These are phyloP conservation scores for Danaus chrysippus DNA, from an alignment of 2,888 invertebrate species.

Conservation along the genomic window DNA sequence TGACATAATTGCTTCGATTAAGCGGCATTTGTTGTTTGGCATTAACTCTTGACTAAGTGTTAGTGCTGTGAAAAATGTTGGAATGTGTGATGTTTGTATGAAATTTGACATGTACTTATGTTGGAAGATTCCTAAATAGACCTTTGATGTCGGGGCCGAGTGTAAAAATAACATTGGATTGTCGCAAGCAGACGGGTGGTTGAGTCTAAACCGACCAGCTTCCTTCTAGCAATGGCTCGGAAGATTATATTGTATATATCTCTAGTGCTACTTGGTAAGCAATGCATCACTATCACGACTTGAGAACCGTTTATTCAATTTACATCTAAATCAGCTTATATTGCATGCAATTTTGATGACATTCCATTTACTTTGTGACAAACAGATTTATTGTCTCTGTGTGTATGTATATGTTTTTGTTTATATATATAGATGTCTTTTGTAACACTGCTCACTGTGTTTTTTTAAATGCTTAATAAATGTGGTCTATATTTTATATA, in stretches of 20 bases:
- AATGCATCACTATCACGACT: slow-evolving; percentile 19
- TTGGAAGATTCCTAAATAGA: slow-evolving; percentile 70
- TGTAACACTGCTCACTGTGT: not conserved
- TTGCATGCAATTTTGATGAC: slow-evolving; percentile 21
- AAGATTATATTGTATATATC: slow-evolving; percentile 42
- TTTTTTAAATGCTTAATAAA: not conserved
- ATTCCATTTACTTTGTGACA: slow-evolving; percentile 8
- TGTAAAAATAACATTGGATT: slow-evolving; percentile 74
- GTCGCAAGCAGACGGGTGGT: slow-evolving; percentile 56
- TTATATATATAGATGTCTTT: slow-evolving; percentile 4
- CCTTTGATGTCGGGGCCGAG: slow-evolving; percentile 72
- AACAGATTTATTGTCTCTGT: not conserved
- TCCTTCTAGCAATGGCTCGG: slow-evolving; percentile 50
- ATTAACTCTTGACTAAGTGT: slow-evolving; percentile 24
- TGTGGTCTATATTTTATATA: not conserved
- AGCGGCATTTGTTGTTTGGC: too few species aligned
- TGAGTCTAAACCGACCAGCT: slow-evolving; percentile 49
- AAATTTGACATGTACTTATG: slow-evolving; percentile 58
- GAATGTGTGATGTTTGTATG: slow-evolving; percentile 64
- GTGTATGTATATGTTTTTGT: slow-evolving; percentile 2
- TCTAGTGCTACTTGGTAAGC: slow-evolving; percentile 57
- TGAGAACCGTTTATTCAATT: slow-evolving; percentile 26
- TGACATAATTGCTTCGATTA: slow-evolving; percentile 29
- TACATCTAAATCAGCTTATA: slow-evolving; percentile 19
- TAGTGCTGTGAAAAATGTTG: slow-evolving; percentile 39